Evolutionary conservation across 2,888 invertebrate genomes (phyloP).

Genomic region (Trachelus iudaicus): DNA sequence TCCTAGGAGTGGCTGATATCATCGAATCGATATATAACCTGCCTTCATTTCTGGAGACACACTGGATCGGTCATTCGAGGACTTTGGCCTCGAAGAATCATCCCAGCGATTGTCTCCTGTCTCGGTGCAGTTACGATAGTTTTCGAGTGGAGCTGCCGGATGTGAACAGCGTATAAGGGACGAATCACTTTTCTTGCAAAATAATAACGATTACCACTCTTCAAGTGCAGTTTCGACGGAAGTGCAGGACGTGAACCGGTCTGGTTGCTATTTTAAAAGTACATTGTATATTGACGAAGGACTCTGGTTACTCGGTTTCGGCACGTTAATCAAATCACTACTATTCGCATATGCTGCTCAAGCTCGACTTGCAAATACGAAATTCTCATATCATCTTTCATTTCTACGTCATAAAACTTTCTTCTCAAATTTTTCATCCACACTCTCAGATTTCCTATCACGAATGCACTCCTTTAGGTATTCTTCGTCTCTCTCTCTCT

Average conservation of each 20-base stretch:
- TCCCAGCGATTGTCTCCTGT: background rate
- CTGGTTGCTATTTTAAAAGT: background rate
- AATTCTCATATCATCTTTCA: background rate
- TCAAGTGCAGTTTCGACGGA: background rate
- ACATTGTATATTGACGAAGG: background rate
- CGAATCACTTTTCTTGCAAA: background rate
- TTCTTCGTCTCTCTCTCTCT: conserved; percentile 10
- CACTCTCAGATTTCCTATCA: too few species aligned
- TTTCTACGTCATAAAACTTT: background rate
- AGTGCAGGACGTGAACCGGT: background rate
- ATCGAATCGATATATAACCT: background rate
- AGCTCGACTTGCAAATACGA: background rate
- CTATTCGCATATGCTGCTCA: background rate
- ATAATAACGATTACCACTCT: background rate
- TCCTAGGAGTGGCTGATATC: background rate
- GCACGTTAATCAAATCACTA: too few species aligned
- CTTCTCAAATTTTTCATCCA: background rate
- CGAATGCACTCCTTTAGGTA: background rate
- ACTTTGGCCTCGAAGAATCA: background rate
- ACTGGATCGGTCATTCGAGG: background rate
- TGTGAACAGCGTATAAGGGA: background rate
- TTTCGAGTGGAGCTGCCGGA: background rate
- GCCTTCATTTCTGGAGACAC: background rate
- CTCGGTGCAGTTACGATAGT: background rate
- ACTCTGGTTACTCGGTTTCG: too few species aligned